These are phyloP conservation scores for Neotoma lepida DNA, from an alignment of 2,113 vertebrate species.

Conservation along the genomic window DNA sequence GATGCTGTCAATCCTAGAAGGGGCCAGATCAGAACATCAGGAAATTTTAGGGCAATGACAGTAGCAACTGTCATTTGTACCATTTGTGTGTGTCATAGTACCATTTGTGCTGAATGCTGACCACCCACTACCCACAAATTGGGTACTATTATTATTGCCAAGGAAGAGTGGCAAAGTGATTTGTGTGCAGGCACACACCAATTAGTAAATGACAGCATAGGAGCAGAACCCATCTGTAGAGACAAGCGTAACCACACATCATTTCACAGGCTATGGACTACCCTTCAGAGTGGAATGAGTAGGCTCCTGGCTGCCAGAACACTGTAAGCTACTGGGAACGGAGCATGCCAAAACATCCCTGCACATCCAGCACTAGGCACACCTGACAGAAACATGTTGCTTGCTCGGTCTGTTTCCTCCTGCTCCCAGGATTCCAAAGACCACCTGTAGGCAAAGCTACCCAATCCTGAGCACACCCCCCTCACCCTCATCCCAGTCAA, in stretches of 20 bases:
- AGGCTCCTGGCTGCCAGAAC: not conserved
- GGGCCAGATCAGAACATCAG: not conserved
- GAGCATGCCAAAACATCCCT: not conserved
- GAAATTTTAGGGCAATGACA: not conserved
- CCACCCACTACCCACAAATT: no score
- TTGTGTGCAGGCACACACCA: not conserved
- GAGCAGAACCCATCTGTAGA: not conserved
- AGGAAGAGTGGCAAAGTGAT: not conserved
- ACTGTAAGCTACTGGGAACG: not conserved
- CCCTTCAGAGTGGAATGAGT: not conserved
- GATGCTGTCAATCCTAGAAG: constrained; percentile 30
- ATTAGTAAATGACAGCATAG: not conserved
- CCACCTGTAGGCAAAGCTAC: not conserved
- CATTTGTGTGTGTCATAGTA: not conserved
- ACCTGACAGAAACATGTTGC: not conserved
- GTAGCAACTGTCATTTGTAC: not conserved
- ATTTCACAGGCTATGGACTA: not conserved
- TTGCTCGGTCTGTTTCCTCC: not conserved
- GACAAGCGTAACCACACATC: not conserved
- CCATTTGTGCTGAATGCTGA: not conserved
- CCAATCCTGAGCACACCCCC: not conserved
- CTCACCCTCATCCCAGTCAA: not conserved
- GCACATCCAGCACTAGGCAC: not conserved
- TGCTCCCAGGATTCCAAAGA: not conserved
- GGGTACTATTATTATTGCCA: not conserved